Conservation (phyloP, 2,888 invertebrate species). For the Spilosoma lubricipeda region DNA sequence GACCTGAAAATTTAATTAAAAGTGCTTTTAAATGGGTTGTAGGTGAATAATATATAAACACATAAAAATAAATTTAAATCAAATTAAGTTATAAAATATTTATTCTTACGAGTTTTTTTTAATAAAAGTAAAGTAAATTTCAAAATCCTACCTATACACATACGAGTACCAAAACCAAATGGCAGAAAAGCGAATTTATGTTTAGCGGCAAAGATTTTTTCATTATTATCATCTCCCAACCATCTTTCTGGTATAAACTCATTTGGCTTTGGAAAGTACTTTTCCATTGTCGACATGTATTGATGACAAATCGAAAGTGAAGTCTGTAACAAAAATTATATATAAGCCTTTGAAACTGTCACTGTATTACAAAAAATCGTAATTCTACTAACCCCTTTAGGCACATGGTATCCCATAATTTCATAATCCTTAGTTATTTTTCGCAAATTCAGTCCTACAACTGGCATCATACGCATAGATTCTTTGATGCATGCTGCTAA, state of each 20-base stretch:
- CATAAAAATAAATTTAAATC: too few relatives aligned
- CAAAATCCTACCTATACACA: conserved; percentile 84
- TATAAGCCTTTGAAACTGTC: not conserved
- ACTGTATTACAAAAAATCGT: not conserved
- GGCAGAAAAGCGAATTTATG: conserved; percentile 87
- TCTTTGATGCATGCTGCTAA: conserved; percentile 90
- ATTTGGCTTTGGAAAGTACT: conserved; percentile 56
- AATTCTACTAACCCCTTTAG: conserved; percentile 80
- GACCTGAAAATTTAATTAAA: conserved; percentile 2
- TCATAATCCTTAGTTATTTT: conserved; percentile 81
- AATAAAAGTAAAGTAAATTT: not conserved
- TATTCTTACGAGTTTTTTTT: too few relatives aligned
- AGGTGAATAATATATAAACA: too few relatives aligned
- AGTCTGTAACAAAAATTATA: not conserved
- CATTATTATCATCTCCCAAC: conserved; percentile 71
- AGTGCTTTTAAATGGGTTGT: not conserved
- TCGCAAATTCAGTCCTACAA: conserved; percentile 84
- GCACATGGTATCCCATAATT: conserved; percentile 86
- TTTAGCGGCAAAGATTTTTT: conserved; percentile 66
- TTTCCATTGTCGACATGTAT: conserved; percentile 83
- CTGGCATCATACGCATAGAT: conserved; percentile 86
- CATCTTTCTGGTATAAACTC: conserved; percentile 91
- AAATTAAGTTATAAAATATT: too few relatives aligned
- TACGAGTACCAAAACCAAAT: conserved; percentile 88
- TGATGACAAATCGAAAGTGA: not conserved